Evolutionary conservation across 2,888 invertebrate genomes (phyloP).

Genomic region (Eledona agricola): DNA sequence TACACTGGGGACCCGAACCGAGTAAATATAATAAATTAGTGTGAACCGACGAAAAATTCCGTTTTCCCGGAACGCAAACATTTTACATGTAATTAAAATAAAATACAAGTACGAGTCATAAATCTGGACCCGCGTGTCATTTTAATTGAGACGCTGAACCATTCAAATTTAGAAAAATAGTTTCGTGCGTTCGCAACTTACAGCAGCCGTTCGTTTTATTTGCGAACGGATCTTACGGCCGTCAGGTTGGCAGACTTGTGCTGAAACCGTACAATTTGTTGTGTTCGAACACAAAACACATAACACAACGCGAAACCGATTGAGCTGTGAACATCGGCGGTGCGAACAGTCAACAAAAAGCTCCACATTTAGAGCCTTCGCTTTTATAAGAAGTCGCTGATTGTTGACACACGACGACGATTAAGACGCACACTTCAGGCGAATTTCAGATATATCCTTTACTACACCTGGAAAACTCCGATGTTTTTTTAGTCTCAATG

Average conservation of each 20-base stretch:
- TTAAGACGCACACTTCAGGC: slow-evolving; percentile 12
- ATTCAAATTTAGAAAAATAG: no score
- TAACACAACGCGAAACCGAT: slow-evolving; percentile 10
- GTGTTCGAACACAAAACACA: slow-evolving; percentile 14
- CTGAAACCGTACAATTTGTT: not conserved
- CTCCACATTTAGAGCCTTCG: slow-evolving; percentile 17
- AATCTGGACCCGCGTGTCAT: slow-evolving; percentile 12
- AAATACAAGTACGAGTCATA: slow-evolving; percentile 27
- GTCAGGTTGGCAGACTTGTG: no score
- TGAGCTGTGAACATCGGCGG: slow-evolving; percentile 17
- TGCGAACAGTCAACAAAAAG: slow-evolving; percentile 35
- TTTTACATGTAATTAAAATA: slow-evolving; percentile 17
- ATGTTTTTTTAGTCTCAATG: slow-evolving; percentile 28
- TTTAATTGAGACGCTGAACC: slow-evolving; percentile 8
- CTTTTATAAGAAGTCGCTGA: slow-evolving; percentile 38
- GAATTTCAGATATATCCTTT: slow-evolving; percentile 17
- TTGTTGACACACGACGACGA: slow-evolving; percentile 33
- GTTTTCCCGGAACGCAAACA: slow-evolving; percentile 21
- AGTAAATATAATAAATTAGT: slow-evolving; percentile 20
- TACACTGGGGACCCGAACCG: no score
- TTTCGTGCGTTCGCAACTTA: no score
- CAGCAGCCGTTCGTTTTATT: no score
- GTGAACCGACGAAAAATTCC: slow-evolving; percentile 24
- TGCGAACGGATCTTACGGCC: no score
- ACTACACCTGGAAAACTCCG: slow-evolving; percentile 26